Base-by-base conservation (phyloP, 2,888 invertebrate species). In the Cerceris ruficornis region DNA sequence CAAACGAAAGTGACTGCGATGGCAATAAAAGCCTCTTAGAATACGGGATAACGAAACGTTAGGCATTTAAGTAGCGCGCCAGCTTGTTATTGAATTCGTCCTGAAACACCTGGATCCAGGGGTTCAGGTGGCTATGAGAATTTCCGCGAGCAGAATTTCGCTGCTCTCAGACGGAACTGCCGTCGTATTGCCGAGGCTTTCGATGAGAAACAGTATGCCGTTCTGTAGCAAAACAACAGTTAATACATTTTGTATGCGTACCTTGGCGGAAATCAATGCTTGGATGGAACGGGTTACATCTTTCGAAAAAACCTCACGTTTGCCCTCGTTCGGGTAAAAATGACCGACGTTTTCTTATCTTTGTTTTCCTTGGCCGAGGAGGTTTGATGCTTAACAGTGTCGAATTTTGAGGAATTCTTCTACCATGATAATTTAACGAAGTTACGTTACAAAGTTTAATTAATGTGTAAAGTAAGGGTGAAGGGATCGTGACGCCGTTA, bases 31-130 rank as follows among this genome's bases (percentile, higher is more conserved):
- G 15, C 65, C 49, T 69, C 79, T 64, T 14, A 28, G 61, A 73
- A 54, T 57, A 60, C 28, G 62, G 60, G 42, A 50, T 60, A 60
- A 52, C 14, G 39, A 60, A 68, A 69, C n/a, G 60, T 75, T 81
- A 75, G 43, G 46, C 69, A 66, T 77, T 82, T 76, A 82, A 75
- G 66, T 54, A 43, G 28, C 58, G n/a, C 52, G 42, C 17, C 7
- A 28, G n/a, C 59, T 66, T 68, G 57, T 78, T 84, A 84, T 84
- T 75, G 78, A 78, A 77, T 82, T 55, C 60, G 54, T 17, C 59
- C 17, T 13, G 69, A 75, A 83, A 81, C 77, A 84, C 78, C 81
- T 84, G 82, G 60, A 81, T 80, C 73, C 67, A 69, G 39, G 75
- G 68, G 75, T 84, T 77, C 82, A 82, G 72, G 69, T 84, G 72